Evolutionary conservation across 2,797 vertebrate species (phyloP), one percentile per base, ranked within the genome.

Genomic region (Eulemur rubriventer): DNA sequence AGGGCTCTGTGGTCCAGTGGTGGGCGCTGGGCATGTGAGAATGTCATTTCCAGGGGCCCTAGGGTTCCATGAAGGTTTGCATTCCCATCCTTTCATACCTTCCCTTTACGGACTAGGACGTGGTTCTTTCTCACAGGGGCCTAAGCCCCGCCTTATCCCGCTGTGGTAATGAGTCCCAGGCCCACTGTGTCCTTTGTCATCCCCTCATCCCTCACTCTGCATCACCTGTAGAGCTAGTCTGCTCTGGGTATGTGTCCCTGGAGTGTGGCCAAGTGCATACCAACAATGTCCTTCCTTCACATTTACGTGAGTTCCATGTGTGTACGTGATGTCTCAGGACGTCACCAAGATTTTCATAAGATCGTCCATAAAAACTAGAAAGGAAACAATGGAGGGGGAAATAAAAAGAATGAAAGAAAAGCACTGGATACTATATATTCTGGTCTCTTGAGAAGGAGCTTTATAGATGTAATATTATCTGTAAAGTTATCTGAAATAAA

Each of bases 391-490:
- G 43, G 43, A 43, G 14, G 7, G 67, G 38, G 20, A 6, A 4
- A 41, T 55, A 67, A 41, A 43, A 70, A 67, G 65, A 86, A 67
- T 61, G 2, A 90, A 70, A 24, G 43, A 59, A 69, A 69, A 90
- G 35, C 70, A 35, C 7, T 72, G 57, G 6, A 55, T 65, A 35
- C 30, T 43, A 24, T 33, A 7, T 63, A 57, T 41, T 5, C 4
- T 91, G 22, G 35, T 85, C 22, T 89, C 38, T 17, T 41, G 50
- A 95, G 78, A 90, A 75, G 67, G 78, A 79, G 59, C 63, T 59
- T 20, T 46, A 41, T 14, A 41, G n/a, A 52, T 35, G 35, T 28
- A n/a, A 67, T 48, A 38, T 59, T 67, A 59, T 63, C 22, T 55
- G 30, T 67, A 61, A 83, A 63, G 48, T 57, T 43, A 89, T 14